Percentiles rank a stretch among this genome's conserved stretches.
Evolutionary conservation across 2,797 vertebrate species (phyloP).

Genomic region (Fratercula arctica): DNA sequence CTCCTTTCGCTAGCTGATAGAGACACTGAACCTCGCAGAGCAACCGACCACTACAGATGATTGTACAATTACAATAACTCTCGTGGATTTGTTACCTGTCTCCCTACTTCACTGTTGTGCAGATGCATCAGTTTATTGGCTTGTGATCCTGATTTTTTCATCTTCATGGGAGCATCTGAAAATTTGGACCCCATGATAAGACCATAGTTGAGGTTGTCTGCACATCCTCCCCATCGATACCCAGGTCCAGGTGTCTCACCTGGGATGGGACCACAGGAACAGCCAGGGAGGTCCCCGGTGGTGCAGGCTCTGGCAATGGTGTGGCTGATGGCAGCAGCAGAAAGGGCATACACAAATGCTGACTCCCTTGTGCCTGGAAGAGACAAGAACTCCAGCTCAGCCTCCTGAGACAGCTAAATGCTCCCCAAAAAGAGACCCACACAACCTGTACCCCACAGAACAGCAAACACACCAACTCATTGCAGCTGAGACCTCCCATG

Average conservation of each 20-base stretch:
- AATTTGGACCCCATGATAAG: slow-evolving; percentile 98
- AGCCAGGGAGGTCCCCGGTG: slow-evolving; percentile 91
- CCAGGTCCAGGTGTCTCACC: slow-evolving; percentile 93
- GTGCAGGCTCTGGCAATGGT: slow-evolving; percentile 96
- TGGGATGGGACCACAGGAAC: slow-evolving; percentile 94
- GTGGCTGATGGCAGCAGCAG: slow-evolving; percentile 95
- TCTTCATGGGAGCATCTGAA: slow-evolving; percentile 97
- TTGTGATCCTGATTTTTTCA: slow-evolving; percentile 93
- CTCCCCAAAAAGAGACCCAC: neutral
- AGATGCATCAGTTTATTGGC: slow-evolving; percentile 99
- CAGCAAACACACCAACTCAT: neutral
- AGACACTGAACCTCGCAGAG: slow-evolving; percentile 1
- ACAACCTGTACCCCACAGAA: neutral
- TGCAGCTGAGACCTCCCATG: neutral
- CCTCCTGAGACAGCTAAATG: neutral
- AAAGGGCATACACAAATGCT: slow-evolving; percentile 95
- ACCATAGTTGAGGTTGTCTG: slow-evolving; percentile 97
- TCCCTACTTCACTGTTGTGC: slow-evolving; percentile 99
- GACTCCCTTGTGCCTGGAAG: slow-evolving; percentile 92
- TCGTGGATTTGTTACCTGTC: slow-evolving; percentile 88
- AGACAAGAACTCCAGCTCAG: slow-evolving; percentile 42
- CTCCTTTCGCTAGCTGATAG: neutral
- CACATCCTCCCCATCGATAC: slow-evolving; percentile 98
- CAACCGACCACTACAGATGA: slow-evolving; percentile 34
- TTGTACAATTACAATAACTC: slow-evolving; percentile 72